Conservation (phyloP, 53 echinoderm and acorn worm species). For the Mesocentrotus franciscanus region DNA sequence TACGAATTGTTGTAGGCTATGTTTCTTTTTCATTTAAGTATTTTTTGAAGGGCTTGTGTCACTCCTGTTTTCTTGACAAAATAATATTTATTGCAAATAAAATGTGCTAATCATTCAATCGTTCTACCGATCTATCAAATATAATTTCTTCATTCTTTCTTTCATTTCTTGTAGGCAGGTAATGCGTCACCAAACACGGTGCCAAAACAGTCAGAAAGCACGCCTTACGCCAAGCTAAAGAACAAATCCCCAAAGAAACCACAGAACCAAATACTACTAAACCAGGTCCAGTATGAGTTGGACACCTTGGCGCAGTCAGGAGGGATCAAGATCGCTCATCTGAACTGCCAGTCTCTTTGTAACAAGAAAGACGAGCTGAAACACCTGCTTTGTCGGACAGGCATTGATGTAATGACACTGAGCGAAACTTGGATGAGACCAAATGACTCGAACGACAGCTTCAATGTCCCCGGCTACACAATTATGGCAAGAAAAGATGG, state of each 20-base stretch:
- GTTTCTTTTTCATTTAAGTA: too few relatives aligned
- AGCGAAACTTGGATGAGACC: not conserved
- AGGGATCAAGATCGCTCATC: constrained; percentile 32
- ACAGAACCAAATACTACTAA: not conserved
- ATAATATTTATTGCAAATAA: too few relatives aligned
- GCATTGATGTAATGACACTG: constrained; percentile 2
- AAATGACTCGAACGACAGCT: not conserved
- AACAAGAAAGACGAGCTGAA: constrained; percentile 29
- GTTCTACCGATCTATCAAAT: not conserved
- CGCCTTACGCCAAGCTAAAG: not conserved
- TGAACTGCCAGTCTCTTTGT: constrained; percentile 18
- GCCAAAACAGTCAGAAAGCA: not conserved
- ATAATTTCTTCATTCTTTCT: not conserved
- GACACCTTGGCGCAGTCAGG: not conserved
- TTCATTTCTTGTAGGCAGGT: not conserved
- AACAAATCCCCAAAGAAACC: not conserved
- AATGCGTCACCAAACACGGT: not conserved
- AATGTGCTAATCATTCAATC: too few relatives aligned
- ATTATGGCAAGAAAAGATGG: constrained; percentile 31
- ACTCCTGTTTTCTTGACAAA: too few relatives aligned
- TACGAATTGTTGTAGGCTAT: too few relatives aligned
- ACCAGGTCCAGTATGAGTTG: not conserved
- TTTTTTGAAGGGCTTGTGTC: too few relatives aligned
- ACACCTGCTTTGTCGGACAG: not conserved
- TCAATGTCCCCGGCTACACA: constrained; percentile 8